phyloP scores from a whole-genome alignment of 2,888 invertebrate species.

The Trichopoda pennipes region DNA sequence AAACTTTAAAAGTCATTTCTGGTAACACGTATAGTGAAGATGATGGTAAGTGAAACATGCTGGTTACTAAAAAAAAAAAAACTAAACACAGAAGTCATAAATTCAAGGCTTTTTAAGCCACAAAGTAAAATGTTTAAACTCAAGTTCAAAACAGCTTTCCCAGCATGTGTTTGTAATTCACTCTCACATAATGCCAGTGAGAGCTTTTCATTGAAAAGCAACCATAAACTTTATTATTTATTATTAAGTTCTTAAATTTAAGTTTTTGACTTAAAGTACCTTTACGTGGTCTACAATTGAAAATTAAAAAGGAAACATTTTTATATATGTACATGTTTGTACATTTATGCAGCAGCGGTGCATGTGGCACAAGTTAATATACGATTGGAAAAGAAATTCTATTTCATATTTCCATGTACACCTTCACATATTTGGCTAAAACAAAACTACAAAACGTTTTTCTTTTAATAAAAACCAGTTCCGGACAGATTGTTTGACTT shows the following conservation, averaged over 20 bases:
- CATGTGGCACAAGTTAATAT: slow-evolving; percentile 4
- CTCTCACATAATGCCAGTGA: neutral
- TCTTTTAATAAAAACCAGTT: neutral
- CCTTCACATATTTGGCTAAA: neutral
- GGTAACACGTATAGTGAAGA: slow-evolving; percentile 19
- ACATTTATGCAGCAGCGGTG: neutral
- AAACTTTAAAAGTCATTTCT: slow-evolving; percentile 43
- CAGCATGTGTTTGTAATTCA: neutral
- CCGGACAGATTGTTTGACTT: slow-evolving; percentile 16
- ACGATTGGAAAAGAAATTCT: neutral
- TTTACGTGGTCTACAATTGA: slow-evolving; percentile 40
- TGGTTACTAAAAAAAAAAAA: slow-evolving; percentile 16
- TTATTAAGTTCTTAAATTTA: slow-evolving; percentile 25
- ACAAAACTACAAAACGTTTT: neutral
- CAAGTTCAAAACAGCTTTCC: neutral
- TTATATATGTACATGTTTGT: neutral
- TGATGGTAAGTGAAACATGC: slow-evolving; percentile 46
- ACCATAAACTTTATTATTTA: slow-evolving; percentile 38
- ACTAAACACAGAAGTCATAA: neutral
- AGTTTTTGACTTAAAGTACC: slow-evolving; percentile 50
- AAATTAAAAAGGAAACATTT: neutral
- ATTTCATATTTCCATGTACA: neutral
- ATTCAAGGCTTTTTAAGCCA: slow-evolving; percentile 24
- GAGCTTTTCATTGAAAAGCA: slow-evolving; percentile 2
- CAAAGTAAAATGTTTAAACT: slow-evolving; percentile 15